Evolutionary conservation across 1,140 invertebrate genomes (phyloP), one percentile per base, ranked within the genome.

Genomic region (Panonychus citri): DNA sequence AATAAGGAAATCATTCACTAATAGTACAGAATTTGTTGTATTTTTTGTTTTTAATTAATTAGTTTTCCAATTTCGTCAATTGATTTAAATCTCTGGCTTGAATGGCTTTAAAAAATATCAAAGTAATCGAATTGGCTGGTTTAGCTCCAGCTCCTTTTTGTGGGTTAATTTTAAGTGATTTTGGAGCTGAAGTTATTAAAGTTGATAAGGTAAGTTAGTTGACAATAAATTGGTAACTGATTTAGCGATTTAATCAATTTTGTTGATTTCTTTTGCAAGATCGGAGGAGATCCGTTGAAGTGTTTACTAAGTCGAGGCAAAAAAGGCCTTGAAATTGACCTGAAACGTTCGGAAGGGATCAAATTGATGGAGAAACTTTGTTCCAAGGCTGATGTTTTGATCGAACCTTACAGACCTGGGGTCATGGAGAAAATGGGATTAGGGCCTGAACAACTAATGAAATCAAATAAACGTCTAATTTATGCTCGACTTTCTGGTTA

Each of bases 61-160:
- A n/a, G n/a, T n/a, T n/a, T n/a, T n/a, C n/a, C n/a, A n/a, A n/a
- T n/a, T n/a, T n/a, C n/a, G n/a, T n/a, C n/a, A n/a, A n/a, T n/a
- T n/a, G n/a, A n/a, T n/a, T n/a, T n/a, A n/a, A n/a, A n/a, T n/a
- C n/a, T n/a, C n/a, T n/a, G n/a, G n/a, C n/a, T n/a, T n/a, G n/a
- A n/a, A 90, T 91, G 85, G 79, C 85, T 43, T 69, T 98, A 39
- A 80, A 78, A 71, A 86, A 87, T 49, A 73, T 97, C 4, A 82
- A 80, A 73, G 88, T 98, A 3, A 66, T 98, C 52, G 94, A 99
- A 76, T 75, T 98, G 65, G 81, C 83, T 59, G 94, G 94, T 3
- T 70, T 98, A 46, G 94, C 94, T 25, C 94, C 94, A 26, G 90
- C 77, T 8, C 94, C 94, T 15, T 83, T 93, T 69, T 97, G 91